Conservation (phyloP, 2,888 invertebrate species). For the Volucella bombylans region DNA sequence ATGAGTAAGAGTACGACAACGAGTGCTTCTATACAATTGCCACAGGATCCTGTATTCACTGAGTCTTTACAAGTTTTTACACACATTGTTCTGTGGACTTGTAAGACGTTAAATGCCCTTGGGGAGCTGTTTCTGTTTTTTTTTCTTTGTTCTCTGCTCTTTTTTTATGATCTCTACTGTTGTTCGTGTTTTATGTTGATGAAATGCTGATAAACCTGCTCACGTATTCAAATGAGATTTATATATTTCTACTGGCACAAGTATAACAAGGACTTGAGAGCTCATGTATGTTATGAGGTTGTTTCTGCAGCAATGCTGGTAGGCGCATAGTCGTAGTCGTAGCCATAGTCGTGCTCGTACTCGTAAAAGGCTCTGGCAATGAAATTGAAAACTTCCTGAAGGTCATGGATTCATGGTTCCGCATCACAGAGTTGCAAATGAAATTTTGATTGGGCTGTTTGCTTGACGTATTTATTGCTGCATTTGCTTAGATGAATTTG, state of each 20-base stretch:
- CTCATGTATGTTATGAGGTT: no score
- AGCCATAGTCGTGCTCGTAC: neutral
- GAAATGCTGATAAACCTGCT: slow-evolving; percentile 63
- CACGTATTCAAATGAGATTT: slow-evolving; percentile 59
- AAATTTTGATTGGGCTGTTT: slow-evolving; percentile 47
- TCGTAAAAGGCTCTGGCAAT: slow-evolving; percentile 29
- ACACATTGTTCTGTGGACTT: neutral
- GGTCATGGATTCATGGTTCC: slow-evolving; percentile 3
- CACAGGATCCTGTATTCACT: no score
- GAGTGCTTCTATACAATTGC: no score
- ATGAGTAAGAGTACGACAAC: no score
- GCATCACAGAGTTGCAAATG: slow-evolving; percentile 35
- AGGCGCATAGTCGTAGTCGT: no score
- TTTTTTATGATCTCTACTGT: slow-evolving; percentile 45
- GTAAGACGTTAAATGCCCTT: neutral
- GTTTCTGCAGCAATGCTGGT: no score
- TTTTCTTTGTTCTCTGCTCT: no score
- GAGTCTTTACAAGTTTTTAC: neutral
- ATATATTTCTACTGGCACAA: slow-evolving; percentile 11
- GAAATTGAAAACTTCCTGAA: slow-evolving; percentile 36
- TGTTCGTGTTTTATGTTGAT: slow-evolving; percentile 61
- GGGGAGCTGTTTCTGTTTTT: slow-evolving; percentile 19
- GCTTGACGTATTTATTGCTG: slow-evolving; percentile 34
- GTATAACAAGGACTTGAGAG: neutral
- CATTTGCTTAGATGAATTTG: slow-evolving; percentile 32